Evolutionary conservation across 2,113 vertebrate genomes (phyloP).

Genomic region (Lethenteron camtschaticum): DNA sequence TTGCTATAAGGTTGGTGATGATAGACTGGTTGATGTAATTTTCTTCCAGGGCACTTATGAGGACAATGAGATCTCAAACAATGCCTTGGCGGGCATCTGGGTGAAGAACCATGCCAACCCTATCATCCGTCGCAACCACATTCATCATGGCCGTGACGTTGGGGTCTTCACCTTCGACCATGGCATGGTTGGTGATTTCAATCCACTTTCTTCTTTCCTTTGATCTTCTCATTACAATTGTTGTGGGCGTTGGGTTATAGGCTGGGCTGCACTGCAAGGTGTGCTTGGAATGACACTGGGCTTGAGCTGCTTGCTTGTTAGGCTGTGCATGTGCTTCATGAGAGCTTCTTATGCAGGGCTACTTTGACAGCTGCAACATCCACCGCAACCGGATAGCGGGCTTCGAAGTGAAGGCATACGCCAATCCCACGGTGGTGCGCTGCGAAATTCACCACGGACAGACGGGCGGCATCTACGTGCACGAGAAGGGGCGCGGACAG

Average conservation of each 20-base stretch:
- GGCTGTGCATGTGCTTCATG: too few relatives aligned
- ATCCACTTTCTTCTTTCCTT: too few relatives aligned
- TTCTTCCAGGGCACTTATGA: conserved; percentile 72
- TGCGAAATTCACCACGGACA: conserved; percentile 98
- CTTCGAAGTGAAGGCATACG: conserved; percentile 95
- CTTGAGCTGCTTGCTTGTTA: too few relatives aligned
- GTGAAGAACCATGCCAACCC: conserved; percentile 99
- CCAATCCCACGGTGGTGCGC: conserved; percentile 85
- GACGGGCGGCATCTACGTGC: conserved; percentile 94
- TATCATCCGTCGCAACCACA: conserved; percentile 96
- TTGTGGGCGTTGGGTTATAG: too few relatives aligned
- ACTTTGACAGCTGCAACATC: conserved; percentile 99
- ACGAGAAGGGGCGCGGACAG: conserved; percentile 93
- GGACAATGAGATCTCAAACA: conserved; percentile 99
- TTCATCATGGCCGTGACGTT: conserved; percentile 91
- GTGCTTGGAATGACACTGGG: too few relatives aligned
- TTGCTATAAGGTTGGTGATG: too few relatives aligned
- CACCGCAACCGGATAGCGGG: conserved; percentile 97
- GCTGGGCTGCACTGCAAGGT: too few relatives aligned
- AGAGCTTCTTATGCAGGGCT: conserved; percentile 44
- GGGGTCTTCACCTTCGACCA: conserved; percentile 98
- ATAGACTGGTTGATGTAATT: background rate
- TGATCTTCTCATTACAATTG: too few relatives aligned
- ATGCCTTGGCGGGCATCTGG: conserved; percentile 95
- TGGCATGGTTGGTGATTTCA: conserved; percentile 50